Percentiles rank a stretch among this genome's conserved stretches.
phyloP scores from a whole-genome alignment of 2,113 vertebrate genomes.

The Indri indri region DNA sequence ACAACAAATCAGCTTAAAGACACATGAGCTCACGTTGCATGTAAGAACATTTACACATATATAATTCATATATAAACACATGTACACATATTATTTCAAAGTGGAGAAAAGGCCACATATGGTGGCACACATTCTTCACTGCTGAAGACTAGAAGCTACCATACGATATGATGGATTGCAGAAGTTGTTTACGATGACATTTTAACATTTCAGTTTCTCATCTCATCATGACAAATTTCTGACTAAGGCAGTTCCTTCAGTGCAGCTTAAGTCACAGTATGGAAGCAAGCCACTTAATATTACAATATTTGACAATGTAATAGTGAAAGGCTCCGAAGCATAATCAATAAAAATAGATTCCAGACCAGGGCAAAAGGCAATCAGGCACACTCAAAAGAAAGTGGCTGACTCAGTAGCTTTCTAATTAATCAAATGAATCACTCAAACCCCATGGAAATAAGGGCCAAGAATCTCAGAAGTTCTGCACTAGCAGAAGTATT shows the following conservation, averaged over 20 bases:
- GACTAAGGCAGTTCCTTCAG: neutral
- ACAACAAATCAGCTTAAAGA: neutral
- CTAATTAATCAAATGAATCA: slow-evolving; percentile 61
- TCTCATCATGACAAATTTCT: slow-evolving; percentile 43
- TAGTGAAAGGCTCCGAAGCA: slow-evolving; percentile 33
- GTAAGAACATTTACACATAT: neutral
- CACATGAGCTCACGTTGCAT: too few relatives aligned
- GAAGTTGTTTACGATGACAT: neutral
- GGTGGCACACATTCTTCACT: too few relatives aligned
- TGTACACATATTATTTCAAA: neutral
- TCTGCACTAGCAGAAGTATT: neutral
- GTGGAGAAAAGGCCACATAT: neutral
- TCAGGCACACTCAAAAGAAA: slow-evolving; percentile 6
- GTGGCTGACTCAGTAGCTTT: slow-evolving; percentile 27
- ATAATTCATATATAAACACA: neutral
- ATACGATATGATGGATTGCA: neutral
- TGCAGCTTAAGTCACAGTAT: slow-evolving; percentile 5
- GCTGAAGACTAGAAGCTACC: neutral
- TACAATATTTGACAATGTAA: slow-evolving; percentile 56
- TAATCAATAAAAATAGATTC: slow-evolving; percentile 71
- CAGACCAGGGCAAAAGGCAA: slow-evolving; percentile 36
- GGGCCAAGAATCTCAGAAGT: neutral
- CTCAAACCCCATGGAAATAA: slow-evolving; percentile 2
- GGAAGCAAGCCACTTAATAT: slow-evolving; percentile 43
- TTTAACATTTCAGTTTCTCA: slow-evolving; percentile 7